Base-by-base conservation (phyloP, 2,888 invertebrate genomes). In the Microctonus brassicae region DNA sequence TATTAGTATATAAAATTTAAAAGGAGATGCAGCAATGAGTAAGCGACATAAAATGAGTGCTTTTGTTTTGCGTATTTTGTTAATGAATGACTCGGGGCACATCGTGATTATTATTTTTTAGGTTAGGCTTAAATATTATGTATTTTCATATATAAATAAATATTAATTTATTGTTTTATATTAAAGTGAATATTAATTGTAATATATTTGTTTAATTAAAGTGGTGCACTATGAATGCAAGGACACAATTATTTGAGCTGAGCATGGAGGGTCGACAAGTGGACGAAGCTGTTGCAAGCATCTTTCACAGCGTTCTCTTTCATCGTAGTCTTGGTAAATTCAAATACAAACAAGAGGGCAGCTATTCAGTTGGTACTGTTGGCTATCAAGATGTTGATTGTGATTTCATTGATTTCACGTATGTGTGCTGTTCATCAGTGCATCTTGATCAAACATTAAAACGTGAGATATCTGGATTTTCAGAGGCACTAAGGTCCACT, bases 301-400 rank as follows among this genome's bases (percentile, higher is more conserved):
- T 97, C 82, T 97, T 97, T 88, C 97, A 97, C 89, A 96, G 96
- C 61, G 94, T 97, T 63, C 90, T 97, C 65, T 96, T 97, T 87
- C 96, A 97, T 88, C 92, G 97, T 75, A 94, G 95, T 73, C 91
- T 95, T 80, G 97, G 97, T 74, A 97, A 97, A 91, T 98, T 98
- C 89, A 93, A 94, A 72, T 99, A 97, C 89, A 95, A 94, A 88
- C 94, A 94, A 85, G 97, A 98, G 88, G 95, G 95, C 82, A 96
- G 94, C 88, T 99, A 98, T 88, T 96, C 97, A 24, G 95, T 99
- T 80, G 98, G 98, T 64, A 96, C 97, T 0, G 92, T 99, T 68
- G 98, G 98, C 77, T 96, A 97, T 85, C 94, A 95, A 79, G 99
- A 99, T 88, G 96, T 98, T 42, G 97, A 98, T 88, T 99, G 99